Conservation (phyloP, 2,797 vertebrate species). For the Hylomyscus alleni region DNA sequence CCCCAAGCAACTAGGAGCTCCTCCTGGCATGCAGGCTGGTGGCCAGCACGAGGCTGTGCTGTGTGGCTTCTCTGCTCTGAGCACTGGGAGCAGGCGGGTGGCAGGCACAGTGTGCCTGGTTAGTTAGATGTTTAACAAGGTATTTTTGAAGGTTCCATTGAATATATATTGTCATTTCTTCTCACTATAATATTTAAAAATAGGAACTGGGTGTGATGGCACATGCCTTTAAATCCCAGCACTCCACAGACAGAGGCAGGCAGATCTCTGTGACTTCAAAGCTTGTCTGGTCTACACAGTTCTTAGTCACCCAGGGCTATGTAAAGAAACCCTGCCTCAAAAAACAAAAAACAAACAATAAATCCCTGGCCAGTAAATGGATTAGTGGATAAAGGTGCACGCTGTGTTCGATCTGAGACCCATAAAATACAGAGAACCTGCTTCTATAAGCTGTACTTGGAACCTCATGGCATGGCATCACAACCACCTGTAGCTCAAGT, state of each 20-base stretch:
- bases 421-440: background rate
- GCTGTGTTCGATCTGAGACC: background rate
- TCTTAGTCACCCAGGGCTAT: background rate
- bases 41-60: background rate
- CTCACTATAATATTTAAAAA: constrained; percentile 43
- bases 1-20: background rate
- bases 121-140: background rate
- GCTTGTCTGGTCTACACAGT: background rate
- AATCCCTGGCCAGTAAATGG: background rate
- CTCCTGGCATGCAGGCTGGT: background rate
- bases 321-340: background rate
- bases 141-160: constrained; percentile 23
- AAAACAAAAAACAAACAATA: background rate
- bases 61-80: background rate
- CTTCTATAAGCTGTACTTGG: background rate
- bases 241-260: background rate
- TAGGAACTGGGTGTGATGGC: background rate
- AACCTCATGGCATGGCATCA: background rate
- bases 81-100: no score
- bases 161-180: constrained; percentile 52
- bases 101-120: background rate
- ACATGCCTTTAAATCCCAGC: background rate
- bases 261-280: background rate
- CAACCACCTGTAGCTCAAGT: background rate
- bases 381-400: background rate